Conservation (phyloP, 2,113 vertebrate species). For the Phoenicopterus ruber region DNA sequence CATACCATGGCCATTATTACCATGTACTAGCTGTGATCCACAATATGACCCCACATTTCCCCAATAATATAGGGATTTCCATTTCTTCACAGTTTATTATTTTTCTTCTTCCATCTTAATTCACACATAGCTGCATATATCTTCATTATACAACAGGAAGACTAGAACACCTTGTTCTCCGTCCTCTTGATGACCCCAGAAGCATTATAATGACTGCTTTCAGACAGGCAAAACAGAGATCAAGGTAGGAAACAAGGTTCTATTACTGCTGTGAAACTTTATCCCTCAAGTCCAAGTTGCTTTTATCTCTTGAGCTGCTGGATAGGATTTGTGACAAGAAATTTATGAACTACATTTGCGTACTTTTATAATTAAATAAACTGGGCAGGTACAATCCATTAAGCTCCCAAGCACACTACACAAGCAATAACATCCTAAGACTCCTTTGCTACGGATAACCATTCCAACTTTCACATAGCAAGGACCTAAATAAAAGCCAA, state of each 20-base stretch:
- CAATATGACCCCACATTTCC: background rate
- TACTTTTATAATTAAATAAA: background rate
- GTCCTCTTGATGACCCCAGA: background rate
- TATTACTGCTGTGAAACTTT: background rate
- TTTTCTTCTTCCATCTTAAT: conserved; percentile 7
- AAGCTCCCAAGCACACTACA: background rate
- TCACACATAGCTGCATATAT: background rate
- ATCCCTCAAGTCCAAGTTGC: background rate
- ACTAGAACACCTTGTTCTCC: background rate
- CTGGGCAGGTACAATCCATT: background rate
- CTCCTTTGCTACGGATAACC: background rate
- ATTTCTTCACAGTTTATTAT: conserved; percentile 34
- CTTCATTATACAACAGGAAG: background rate
- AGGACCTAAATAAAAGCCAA: background rate
- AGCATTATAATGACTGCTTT: background rate
- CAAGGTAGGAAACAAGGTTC: background rate
- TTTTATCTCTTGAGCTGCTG: background rate
- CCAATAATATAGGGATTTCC: background rate
- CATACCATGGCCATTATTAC: conserved; percentile 16
- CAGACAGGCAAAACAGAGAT: background rate
- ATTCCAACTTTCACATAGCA: background rate
- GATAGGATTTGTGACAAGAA: background rate
- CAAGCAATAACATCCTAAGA: background rate
- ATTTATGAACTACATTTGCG: background rate
- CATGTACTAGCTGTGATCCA: conserved; percentile 49